Base-by-base conservation (phyloP, 1,140 invertebrate species). In the Tetramorium simillimum region DNA sequence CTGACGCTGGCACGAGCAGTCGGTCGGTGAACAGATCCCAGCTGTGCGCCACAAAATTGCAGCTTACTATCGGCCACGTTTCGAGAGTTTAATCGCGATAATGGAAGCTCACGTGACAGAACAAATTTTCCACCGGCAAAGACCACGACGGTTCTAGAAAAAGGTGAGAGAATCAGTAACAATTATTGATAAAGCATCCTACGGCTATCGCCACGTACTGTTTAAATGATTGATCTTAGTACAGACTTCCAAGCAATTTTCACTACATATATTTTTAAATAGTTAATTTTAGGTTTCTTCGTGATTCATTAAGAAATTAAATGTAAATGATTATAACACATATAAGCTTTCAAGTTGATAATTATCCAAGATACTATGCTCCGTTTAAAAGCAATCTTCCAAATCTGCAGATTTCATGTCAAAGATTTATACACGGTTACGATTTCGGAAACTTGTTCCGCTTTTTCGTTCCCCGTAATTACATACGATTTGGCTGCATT, bases 61-160 rank as follows among this genome's bases (percentile, higher is more conserved):
- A 85, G 82, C 82, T 85, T 85, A 85, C 73, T 81, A 33, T 49
- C 49, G 18, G 58, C 73, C 73, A 69, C 67, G 51, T 70, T 86
- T 75, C 60, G 67, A 90, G 60, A 62, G 85, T 92, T 93, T 93
- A 93, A 93, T 93, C 92, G 91, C 89, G 91, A 88, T 93, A 92
- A 92, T 93, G 92, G 92, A 89, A 92, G 91, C 70, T 89, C 86
- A 91, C 90, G 85, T 89, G 88, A 90, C 84, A 86, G 87, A 86
- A 86, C 82, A 87, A 91, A 92, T 92, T 93, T 92, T 91, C 91
- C 89, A 43, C 28, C 73, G 21, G 16, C 46, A 46, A 65, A 78
- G 21, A 40, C 75, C 24, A 37, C 46, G 72, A 43, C 51, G 33
- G 43, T 21, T 85, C 58, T 9, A 37, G 37, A 43, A 75, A 49